A percentile compares a stretch with the other conserved stretches of the same genome.
phyloP scores from a whole-genome alignment of 2,113 vertebrate genomes.

The Carlito syrichta region DNA sequence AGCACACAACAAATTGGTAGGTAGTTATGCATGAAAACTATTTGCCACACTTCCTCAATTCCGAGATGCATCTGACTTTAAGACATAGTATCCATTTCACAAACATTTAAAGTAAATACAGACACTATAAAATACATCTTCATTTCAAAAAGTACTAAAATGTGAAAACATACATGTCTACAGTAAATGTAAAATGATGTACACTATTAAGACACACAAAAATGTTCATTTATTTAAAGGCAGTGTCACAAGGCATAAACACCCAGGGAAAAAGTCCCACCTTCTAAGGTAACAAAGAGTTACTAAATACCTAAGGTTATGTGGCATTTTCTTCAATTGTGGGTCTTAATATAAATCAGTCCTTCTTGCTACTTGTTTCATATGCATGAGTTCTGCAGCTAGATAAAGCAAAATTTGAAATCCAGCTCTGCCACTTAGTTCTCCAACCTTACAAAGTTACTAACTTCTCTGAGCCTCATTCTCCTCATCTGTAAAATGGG shows the following conservation, averaged over 20 bases:
- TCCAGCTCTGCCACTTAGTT: neutral
- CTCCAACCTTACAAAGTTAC: neutral
- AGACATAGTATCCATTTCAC: conserved; percentile 28
- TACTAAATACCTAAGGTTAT: conserved; percentile 30
- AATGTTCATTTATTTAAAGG: conserved; percentile 18
- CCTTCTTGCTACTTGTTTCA: neutral
- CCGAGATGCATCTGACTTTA: conserved; percentile 24
- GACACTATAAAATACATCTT: neutral
- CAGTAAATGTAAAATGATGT: conserved; percentile 19
- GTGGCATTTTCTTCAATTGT: neutral
- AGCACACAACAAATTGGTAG: neutral
- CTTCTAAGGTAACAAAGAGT: conserved; percentile 6
- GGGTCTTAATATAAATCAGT: neutral
- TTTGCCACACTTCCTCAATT: conserved; percentile 16
- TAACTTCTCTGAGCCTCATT: conserved; percentile 25
- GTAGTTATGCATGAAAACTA: neutral
- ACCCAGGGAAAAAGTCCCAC: neutral
- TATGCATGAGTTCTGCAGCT: neutral
- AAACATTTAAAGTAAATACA: conserved; percentile 12
- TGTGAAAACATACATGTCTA: conserved; percentile 13
- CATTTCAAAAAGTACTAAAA: conserved; percentile 46
- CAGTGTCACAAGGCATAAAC: neutral
- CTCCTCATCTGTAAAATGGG: conserved; percentile 22
- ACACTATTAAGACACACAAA: neutral
- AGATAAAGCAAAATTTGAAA: conserved; percentile 24